Evolutionary conservation across 2,888 invertebrate species (phyloP), one percentile per base, ranked within the genome.

Genomic region (Cephus spinipes): DNA sequence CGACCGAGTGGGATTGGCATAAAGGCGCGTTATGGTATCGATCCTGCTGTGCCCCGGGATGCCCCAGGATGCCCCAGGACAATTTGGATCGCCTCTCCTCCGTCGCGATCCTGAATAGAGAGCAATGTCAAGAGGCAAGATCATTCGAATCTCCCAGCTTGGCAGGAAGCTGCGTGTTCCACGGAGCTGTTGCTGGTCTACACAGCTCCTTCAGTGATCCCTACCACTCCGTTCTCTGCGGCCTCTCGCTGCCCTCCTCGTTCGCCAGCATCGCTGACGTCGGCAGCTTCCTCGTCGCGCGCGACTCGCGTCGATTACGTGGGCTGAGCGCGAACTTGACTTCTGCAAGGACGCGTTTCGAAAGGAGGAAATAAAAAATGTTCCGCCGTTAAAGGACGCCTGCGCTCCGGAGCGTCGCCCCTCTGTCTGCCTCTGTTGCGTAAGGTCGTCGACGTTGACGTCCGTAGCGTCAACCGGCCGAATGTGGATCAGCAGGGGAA

Each of bases 311-410:
- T 35, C 79, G 36, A 74, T 79, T 79, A 79, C 79, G 79, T 79
- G 76, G 80, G 82, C 79, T 79, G 80, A 79, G 85, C 83, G 85
- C 90, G 90, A 91, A 91, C 91, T 91, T 91, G 91, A 91, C 91
- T 90, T 88, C 89, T 85, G 82, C 91, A 91, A 91, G 91, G 91
- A 89, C 91, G 87, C 87, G 83, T 91, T 91, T 91, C 87, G 91
- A 91, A 91, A 91, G 90, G 90, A 90, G 90, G 90, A 91, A 91
- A 90, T 87, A 89, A 88, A 85, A 89, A 86, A 87, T 83, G 83
- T 85, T 83, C 84, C 84, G 83, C 83, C 81, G 88, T 89, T 90
- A 90, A 89, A 90, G 88, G 89, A 90, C 89, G 86, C 40, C 40
- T 40, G 40, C 40, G 40, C 40, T 40, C 15, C 40, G 2, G 40